Conservation (phyloP, 2,113 vertebrate genomes). For the Pseudopipra pipra region DNA sequence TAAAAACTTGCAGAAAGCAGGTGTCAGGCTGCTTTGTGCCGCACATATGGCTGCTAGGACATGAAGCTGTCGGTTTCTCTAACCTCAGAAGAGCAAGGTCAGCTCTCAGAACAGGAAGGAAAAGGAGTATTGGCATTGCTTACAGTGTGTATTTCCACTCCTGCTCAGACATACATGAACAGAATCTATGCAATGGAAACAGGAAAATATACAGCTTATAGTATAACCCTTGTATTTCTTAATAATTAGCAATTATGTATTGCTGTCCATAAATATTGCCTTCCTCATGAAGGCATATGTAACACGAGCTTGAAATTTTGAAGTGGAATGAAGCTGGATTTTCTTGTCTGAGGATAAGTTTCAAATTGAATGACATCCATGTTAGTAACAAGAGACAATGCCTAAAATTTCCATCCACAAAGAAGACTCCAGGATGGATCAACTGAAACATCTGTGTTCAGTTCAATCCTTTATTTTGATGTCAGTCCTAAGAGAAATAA, state of each 20-base stretch:
- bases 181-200: neutral
- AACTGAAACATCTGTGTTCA: neutral
- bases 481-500: neutral
- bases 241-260: neutral
- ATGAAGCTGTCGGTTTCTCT: neutral
- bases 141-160: neutral
- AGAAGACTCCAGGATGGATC: neutral
- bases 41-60: neutral
- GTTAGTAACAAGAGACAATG: neutral
- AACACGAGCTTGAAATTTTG: neutral
- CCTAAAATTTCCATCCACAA: neutral
- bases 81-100: neutral
- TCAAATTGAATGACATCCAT: neutral
- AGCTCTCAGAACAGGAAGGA: neutral
- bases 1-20: neutral
- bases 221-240: neutral
- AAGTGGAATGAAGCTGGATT: neutral
- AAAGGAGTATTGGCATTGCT: neutral
- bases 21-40: neutral
- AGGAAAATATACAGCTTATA: neutral
- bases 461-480: neutral
- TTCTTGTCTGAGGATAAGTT: neutral
- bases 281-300: neutral
- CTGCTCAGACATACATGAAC: neutral
- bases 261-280: neutral